Evolutionary conservation across 2,888 invertebrate genomes (phyloP), one percentile per base, ranked within the genome.

Genomic region (Suillia variegata): DNA sequence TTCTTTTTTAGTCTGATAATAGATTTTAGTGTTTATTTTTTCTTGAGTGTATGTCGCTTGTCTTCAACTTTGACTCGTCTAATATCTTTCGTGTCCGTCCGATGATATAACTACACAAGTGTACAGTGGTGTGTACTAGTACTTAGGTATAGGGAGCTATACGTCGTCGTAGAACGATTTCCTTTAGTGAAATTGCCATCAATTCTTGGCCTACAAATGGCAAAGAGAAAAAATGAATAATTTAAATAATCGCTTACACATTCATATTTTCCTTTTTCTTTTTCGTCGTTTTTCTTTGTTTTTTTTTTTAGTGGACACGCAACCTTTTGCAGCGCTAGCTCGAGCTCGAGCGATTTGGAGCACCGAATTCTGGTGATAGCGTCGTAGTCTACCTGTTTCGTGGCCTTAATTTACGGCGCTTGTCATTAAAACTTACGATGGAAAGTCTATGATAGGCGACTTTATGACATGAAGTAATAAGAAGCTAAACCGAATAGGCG

Each of bases 121-220:
- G n/a, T n/a, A n/a, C n/a, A n/a, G n/a, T n/a, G n/a, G n/a, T n/a
- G n/a, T n/a, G n/a, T n/a, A n/a, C n/a, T n/a, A n/a, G n/a, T n/a
- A n/a, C n/a, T n/a, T n/a, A n/a, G n/a, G n/a, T n/a, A n/a, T n/a
- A n/a, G 63, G 58, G 64, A 51, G 66, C 74, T n/a, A n/a, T n/a
- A 74, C 76, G 74, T 70, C 48, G 34, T 26, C 55, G 45, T 21
- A 24, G 6, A 45, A 45, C 18, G 17, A 45, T 18, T 45, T 45
- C 13, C 45, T 45, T n/a, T 45, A 20, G 5, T 13, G 18, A 18
- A 45, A 18, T 38, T 38, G 24, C 50, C 53, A 49, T 61, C 53
- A 57, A 61, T 57, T 66, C 66, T 66, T 74, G 75, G 66, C 76
- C 72, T 72, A 76, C 67, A 76, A 74, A 75, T 61, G 58, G 54